phyloP scores from a whole-genome alignment of 2,797 vertebrate genomes.

The Myotis pilosus region DNA sequence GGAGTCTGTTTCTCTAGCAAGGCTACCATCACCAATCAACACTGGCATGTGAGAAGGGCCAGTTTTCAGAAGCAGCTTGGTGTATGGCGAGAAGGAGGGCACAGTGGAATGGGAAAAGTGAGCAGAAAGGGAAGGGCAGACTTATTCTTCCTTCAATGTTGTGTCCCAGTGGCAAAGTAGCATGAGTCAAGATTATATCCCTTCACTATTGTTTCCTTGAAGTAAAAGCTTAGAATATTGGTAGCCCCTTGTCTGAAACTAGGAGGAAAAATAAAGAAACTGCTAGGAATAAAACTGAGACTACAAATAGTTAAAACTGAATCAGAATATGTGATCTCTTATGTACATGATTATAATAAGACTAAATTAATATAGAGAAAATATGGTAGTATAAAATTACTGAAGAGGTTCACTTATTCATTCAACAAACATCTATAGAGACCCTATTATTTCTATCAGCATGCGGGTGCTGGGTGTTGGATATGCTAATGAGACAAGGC shows the following conservation, averaged over 20 bases:
- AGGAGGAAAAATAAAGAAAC: constrained; percentile 26
- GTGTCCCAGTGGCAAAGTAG: not conserved
- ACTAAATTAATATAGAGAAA: not conserved
- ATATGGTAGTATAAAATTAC: not conserved
- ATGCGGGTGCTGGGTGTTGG: not conserved
- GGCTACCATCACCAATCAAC: not conserved
- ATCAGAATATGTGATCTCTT: not conserved
- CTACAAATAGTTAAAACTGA: not conserved
- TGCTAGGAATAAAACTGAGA: constrained; percentile 20
- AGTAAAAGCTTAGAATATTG: not conserved
- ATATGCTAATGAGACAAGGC: not conserved
- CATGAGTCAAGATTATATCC: not conserved
- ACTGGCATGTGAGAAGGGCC: constrained; percentile 4
- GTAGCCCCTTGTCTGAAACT: not conserved
- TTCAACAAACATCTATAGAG: not conserved
- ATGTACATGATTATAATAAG: not conserved
- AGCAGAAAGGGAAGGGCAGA: not conserved
- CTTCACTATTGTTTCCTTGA: not conserved
- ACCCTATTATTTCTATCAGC: not conserved
- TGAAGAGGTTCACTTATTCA: not conserved
- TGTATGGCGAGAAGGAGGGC: not conserved
- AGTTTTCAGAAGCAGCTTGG: constrained; percentile 32
- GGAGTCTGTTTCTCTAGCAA: constrained; percentile 45
- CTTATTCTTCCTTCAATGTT: not conserved
- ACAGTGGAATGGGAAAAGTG: not conserved